These are phyloP conservation scores for Drosophila acutilabella DNA, from an alignment of 2,888 invertebrate species.

Conservation along the genomic window DNA sequence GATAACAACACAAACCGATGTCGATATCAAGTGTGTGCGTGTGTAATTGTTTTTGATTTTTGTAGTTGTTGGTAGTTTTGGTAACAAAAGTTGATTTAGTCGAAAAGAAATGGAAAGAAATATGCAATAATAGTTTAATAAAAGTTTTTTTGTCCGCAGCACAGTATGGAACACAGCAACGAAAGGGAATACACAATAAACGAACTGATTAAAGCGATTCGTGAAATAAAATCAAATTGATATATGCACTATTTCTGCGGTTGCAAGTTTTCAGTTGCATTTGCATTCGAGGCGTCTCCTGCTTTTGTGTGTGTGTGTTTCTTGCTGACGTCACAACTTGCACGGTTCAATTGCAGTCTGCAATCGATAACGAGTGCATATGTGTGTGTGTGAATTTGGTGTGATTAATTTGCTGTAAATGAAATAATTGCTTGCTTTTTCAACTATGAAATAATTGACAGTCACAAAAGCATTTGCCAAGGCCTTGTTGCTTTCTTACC, in stretches of 20 bases:
- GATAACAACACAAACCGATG: constrained; percentile 32
- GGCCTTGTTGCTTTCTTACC: constrained; percentile 34
- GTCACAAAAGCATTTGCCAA: constrained; percentile 71
- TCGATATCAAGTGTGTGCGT: constrained; percentile 38
- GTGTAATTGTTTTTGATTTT: constrained; percentile 40
- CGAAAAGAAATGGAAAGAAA: constrained; percentile 75
- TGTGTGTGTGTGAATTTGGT: constrained; percentile 17
- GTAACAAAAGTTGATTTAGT: constrained; percentile 64
- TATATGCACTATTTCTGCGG: constrained; percentile 4
- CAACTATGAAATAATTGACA: constrained; percentile 47
- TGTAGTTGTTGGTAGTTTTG: constrained; percentile 37
- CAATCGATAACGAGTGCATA: constrained; percentile 45
- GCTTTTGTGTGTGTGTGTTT: constrained; percentile 3
- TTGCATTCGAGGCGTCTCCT: constrained; percentile 35
- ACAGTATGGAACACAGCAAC: constrained; percentile 66
- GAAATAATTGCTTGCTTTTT: constrained; percentile 51
- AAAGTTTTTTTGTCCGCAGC: constrained; percentile 38
- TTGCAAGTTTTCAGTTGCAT: constrained; percentile 8
- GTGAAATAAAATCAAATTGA: constrained; percentile 54
- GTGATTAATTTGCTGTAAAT: constrained; percentile 47
- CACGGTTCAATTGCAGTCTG: constrained; percentile 53
- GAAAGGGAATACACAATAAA: constrained; percentile 58
- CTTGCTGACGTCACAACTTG: constrained; percentile 47
- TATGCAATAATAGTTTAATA: constrained; percentile 64
- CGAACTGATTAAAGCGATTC: constrained; percentile 63